phyloP scores from a whole-genome alignment of 2,888 invertebrate species.

The Hyles lineata region DNA sequence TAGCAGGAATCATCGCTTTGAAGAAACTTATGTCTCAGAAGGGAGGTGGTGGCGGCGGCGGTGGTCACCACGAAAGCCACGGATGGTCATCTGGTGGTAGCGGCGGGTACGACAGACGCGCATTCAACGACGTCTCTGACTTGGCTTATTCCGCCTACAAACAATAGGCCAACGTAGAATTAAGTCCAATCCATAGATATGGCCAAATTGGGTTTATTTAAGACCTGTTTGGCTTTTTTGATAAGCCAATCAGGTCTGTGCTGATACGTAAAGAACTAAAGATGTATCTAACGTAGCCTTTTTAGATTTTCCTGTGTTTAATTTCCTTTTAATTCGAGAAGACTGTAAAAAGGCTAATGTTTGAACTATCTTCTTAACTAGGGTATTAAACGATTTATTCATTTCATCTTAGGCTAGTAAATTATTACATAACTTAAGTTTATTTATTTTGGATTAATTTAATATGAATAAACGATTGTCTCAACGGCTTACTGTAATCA shows the following conservation, averaged over 20 bases:
- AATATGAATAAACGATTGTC: not conserved
- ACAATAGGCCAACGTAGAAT: conserved; percentile 46
- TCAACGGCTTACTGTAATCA: not conserved
- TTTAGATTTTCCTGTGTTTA: not conserved
- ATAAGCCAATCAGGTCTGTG: conserved; percentile 3
- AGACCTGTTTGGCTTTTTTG: not conserved
- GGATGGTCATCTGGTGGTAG: conserved; percentile 82
- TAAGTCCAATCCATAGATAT: not conserved
- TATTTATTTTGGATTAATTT: not conserved
- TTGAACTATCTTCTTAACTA: conserved; percentile 10
- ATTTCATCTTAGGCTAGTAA: not conserved
- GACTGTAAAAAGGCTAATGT: conserved; percentile 21
- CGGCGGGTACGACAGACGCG: conserved; percentile 86
- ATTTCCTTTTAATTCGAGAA: not conserved
- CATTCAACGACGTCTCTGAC: conserved; percentile 81
- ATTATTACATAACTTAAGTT: not conserved
- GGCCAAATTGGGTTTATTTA: not conserved
- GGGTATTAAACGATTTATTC: not conserved
- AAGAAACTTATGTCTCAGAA: conserved; percentile 92
- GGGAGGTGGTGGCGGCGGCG: conserved; percentile 81
- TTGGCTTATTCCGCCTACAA: conserved; percentile 89
- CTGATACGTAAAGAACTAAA: conserved; percentile 1
- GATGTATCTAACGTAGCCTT: conserved; percentile 22
- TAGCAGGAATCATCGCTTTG: conserved; percentile 92
- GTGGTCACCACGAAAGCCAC: conserved; percentile 71